Evolutionary conservation across 1,140 invertebrate species (phyloP).

Genomic region (Drosophila teissieri): DNA sequence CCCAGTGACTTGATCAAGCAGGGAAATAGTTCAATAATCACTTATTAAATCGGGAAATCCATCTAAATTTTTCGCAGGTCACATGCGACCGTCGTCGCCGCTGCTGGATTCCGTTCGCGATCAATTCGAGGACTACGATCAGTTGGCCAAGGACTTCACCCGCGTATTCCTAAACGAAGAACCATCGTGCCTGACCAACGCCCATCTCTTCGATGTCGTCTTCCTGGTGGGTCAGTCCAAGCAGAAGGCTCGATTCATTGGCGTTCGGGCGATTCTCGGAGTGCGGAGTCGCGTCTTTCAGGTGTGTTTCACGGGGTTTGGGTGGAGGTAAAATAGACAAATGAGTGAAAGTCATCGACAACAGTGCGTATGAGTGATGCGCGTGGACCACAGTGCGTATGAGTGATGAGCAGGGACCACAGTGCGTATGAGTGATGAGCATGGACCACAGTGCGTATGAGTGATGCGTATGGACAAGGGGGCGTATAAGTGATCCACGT

Average conservation of each 20-base stretch:
- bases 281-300: conserved; percentile 87
- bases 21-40: not conserved
- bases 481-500: conserved; percentile 4
- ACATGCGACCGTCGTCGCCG: conserved; percentile 96
- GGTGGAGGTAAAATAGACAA: not conserved
- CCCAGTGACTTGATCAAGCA: not conserved
- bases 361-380: not conserved
- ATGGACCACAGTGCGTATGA: too few relatives aligned
- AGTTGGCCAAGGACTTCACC: conserved; percentile 96
- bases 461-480: not conserved
- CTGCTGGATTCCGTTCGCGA: conserved; percentile 95
- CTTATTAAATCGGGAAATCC: not conserved
- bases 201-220: conserved; percentile 94
- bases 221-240: conserved; percentile 95
- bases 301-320: conserved; percentile 29
- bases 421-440: conserved; percentile 1
- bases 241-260: conserved; percentile 94
- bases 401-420: not conserved
- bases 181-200: conserved; percentile 89
- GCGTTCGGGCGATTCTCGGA: conserved; percentile 95
- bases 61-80: conserved; percentile 85
- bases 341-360: not conserved
- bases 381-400: too few relatives aligned
- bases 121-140: conserved; percentile 97
- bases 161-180: conserved; percentile 93